phyloP scores from a whole-genome alignment of 1,140 invertebrate genomes.

The Procambarus virginalis region DNA sequence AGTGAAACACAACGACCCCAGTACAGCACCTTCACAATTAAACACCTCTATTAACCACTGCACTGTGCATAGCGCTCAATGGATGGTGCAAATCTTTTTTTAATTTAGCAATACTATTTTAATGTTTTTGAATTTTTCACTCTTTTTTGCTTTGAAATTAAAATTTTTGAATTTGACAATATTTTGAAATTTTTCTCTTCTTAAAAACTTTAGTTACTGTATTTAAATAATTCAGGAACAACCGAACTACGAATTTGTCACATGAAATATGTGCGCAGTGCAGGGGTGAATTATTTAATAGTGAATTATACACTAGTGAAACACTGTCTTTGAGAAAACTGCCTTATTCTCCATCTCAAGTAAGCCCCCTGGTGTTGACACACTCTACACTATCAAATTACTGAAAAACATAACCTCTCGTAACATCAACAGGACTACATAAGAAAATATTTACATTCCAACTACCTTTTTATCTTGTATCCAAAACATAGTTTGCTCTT shows the following conservation, averaged over 20 bases:
- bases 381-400: neutral
- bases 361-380: neutral
- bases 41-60: neutral
- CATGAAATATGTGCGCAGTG: no score
- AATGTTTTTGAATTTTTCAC: no score
- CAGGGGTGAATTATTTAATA: neutral
- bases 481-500: neutral
- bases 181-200: no score
- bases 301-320: neutral
- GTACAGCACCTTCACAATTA: conserved; percentile 3
- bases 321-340: neutral
- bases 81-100: no score
- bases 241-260: no score
- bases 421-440: neutral
- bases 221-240: no score
- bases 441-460: neutral
- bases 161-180: no score
- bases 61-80: no score
- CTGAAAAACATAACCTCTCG: neutral
- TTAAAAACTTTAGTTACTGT: no score
- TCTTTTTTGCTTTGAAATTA: no score
- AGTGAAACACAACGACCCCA: neutral
- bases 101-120: no score
- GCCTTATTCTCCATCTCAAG: neutral
- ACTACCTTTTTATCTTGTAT: neutral